These are phyloP conservation scores for Ypsolopha sequella DNA, from an alignment of 2,888 invertebrate genomes.

Conservation along the genomic window DNA sequence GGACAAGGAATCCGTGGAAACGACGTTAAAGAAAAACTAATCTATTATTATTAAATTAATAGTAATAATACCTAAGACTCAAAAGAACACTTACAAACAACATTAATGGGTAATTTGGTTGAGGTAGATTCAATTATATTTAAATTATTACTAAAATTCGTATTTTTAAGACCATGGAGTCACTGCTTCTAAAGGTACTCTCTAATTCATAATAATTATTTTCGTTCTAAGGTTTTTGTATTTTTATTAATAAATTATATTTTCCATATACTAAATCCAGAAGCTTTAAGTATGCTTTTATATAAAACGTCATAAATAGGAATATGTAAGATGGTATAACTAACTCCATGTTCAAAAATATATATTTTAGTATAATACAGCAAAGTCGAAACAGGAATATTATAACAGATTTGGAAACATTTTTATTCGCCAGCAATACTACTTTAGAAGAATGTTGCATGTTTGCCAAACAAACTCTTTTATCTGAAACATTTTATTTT, in stretches of 20 bases:
- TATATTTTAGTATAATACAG: background rate
- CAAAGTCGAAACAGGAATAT: background rate
- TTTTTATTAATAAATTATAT: no score
- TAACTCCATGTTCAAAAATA: background rate
- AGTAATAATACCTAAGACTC: conserved; percentile 53
- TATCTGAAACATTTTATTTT: no score
- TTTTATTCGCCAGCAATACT: background rate
- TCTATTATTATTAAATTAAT: conserved; percentile 24
- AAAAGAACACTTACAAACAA: conserved; percentile 66
- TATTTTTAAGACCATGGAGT: conserved; percentile 19
- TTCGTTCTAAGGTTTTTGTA: no score
- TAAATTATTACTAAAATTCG: conserved; percentile 34
- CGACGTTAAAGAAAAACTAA: conserved; percentile 28
- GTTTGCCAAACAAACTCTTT: no score
- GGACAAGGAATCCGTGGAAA: background rate
- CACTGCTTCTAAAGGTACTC: background rate
- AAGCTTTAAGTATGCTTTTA: background rate
- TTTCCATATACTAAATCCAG: no score
- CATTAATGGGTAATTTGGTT: conserved; percentile 67
- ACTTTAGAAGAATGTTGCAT: no score
- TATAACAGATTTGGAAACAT: background rate
- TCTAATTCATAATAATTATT: no score
- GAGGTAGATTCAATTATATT: conserved; percentile 62
- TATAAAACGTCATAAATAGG: background rate
- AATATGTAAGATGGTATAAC: background rate